Conservation (phyloP, 2,797 vertebrate species). For the Aldrovandia affinis region DNA sequence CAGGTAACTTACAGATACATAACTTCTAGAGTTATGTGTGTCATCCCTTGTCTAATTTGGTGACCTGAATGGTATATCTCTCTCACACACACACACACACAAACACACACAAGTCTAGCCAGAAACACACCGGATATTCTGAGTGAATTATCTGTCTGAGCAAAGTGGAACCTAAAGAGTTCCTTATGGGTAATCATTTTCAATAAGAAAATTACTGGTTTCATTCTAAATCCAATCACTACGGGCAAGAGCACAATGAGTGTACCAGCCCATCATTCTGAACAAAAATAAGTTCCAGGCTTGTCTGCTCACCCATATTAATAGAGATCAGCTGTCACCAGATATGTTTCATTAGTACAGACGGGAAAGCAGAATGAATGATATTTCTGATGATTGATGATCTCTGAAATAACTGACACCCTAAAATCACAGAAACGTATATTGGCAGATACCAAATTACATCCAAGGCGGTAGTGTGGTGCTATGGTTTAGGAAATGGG, state of each 20-base stretch:
- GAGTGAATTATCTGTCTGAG: neutral
- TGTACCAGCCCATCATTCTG: neutral
- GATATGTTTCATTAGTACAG: neutral
- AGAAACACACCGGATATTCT: neutral
- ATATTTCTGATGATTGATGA: neutral
- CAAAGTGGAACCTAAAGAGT: neutral
- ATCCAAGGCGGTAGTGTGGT: neutral
- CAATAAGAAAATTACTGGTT: neutral
- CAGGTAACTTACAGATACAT: neutral
- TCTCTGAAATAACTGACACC: neutral
- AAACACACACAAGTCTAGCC: neutral
- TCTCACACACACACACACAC: neutral
- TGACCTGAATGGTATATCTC: neutral
- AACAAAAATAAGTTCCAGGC: neutral
- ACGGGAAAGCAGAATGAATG: neutral
- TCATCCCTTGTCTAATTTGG: neutral
- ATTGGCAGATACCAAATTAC: neutral
- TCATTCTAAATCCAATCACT: neutral
- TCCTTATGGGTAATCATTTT: neutral
- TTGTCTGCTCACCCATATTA: neutral
- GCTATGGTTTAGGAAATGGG: neutral
- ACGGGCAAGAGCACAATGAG: neutral
- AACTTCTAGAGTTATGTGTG: neutral
- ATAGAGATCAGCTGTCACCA: neutral
- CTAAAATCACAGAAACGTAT: neutral